Percentiles rank a stretch among this genome's conserved stretches.
phyloP scores from a whole-genome alignment of 2,888 invertebrate genomes.

The Lordiphosa fenestrarum region DNA sequence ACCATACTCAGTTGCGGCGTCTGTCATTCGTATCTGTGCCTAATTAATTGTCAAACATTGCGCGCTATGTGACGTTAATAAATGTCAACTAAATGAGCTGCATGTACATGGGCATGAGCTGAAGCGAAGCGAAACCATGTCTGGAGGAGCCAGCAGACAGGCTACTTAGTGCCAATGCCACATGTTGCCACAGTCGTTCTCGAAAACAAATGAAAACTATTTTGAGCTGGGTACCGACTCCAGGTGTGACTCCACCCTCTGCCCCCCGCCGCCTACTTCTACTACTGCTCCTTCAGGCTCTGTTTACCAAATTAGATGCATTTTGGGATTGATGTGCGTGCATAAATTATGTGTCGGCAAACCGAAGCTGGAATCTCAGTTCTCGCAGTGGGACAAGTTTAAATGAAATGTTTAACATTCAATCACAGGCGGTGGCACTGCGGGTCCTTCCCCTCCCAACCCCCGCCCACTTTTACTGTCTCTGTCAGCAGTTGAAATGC shows the following conservation, averaged over 20 bases:
- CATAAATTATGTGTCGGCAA: conserved; percentile 61
- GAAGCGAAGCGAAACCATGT: conserved; percentile 37
- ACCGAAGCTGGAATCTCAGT: conserved; percentile 31
- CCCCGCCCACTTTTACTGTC: conserved; percentile 9
- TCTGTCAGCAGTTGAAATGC: conserved; percentile 54
- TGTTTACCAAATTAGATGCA: conserved; percentile 74
- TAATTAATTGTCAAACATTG: conserved; percentile 75
- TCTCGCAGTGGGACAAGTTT: conserved; percentile 53
- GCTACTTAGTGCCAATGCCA: conserved; percentile 75
- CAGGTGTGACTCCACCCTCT: conserved; percentile 18
- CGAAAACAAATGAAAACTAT: conserved; percentile 71
- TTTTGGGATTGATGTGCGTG: conserved; percentile 70
- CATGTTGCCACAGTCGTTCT: conserved; percentile 59
- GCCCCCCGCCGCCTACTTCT: not conserved
- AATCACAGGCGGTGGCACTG: conserved; percentile 54
- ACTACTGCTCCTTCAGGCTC: conserved; percentile 19
- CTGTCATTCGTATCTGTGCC: conserved; percentile 40
- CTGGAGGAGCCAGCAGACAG: conserved; percentile 48
- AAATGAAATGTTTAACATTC: conserved; percentile 73
- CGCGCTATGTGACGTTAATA: conserved; percentile 73
- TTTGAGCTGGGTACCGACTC: conserved; percentile 53
- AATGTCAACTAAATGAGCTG: conserved; percentile 73
- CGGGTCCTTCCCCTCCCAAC: conserved; percentile 24
- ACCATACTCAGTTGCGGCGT: conserved; percentile 17
- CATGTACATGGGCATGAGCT: conserved; percentile 38